These are phyloP conservation scores for Recurvirostra avosetta DNA, from an alignment of 2,113 vertebrate species.

Conservation along the genomic window DNA sequence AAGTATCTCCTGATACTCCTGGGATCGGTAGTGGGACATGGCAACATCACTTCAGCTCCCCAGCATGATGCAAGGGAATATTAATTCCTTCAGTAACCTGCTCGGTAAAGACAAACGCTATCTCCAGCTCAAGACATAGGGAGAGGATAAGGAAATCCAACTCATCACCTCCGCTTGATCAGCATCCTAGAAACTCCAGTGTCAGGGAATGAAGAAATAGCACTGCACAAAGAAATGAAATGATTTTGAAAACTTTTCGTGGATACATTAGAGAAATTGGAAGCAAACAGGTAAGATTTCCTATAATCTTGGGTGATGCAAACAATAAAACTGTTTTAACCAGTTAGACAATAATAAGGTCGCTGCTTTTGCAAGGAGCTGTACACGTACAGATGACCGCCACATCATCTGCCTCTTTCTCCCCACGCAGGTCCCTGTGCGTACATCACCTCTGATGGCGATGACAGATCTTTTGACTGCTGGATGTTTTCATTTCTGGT, in stretches of 20 bases:
- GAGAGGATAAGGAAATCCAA: not conserved
- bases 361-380: not conserved
- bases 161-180: not conserved
- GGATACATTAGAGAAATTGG: not conserved
- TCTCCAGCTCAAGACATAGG: not conserved
- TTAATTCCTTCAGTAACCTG: not conserved
- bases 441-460: rapidly evolving
- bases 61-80: not conserved
- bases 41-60: not conserved
- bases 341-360: no score
- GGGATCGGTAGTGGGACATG: rapidly evolving
- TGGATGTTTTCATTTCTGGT: not conserved
- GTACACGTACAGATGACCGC: rapidly evolving
- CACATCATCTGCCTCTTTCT: not conserved
- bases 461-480: not conserved
- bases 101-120: not conserved
- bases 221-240: rapidly evolving
- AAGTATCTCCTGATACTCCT: not conserved
- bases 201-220: not conserved
- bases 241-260: not conserved
- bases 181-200: not conserved
- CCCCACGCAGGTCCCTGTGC: rapidly evolving
- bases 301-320: not conserved
- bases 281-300: not conserved
- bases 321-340: not conserved